A percentile compares a stretch with the other conserved stretches of the same genome.
Evolutionary conservation across 1,140 invertebrate species (phyloP).

Genomic region (Cherax quadricarinatus): DNA sequence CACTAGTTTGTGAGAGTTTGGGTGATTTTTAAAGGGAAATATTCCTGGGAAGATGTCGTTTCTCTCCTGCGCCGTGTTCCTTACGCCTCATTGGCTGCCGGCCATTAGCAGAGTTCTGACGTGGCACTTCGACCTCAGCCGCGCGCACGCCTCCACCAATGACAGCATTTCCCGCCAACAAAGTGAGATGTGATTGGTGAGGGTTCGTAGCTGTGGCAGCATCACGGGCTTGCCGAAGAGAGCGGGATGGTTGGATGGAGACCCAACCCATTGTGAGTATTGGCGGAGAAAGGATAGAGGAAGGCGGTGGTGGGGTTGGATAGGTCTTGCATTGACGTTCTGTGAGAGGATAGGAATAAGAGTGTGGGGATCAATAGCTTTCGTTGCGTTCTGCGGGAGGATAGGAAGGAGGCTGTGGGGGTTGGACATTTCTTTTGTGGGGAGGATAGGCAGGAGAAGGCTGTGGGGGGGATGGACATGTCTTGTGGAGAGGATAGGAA

Average conservation of each 20-base stretch:
- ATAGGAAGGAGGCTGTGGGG: too few relatives aligned
- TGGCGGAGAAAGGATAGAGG: constrained; percentile 5
- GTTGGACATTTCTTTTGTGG: too few relatives aligned
- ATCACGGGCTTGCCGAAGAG: constrained; percentile 44
- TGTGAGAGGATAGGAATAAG: neutral
- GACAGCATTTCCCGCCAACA: constrained; percentile 63
- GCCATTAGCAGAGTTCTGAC: constrained; percentile 64
- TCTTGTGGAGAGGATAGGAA: too few relatives aligned
- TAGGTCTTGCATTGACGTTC: neutral
- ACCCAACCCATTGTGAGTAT: constrained; percentile 29
- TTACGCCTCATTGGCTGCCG: constrained; percentile 61
- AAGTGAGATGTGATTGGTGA: constrained; percentile 62
- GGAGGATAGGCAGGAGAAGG: too few relatives aligned
- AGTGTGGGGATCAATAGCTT: too few relatives aligned
- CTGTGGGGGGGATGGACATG: too few relatives aligned
- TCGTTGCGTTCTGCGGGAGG: too few relatives aligned
- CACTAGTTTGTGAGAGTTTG: constrained; percentile 12
- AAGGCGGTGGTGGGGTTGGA: neutral
- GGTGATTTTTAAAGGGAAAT: constrained; percentile 19
- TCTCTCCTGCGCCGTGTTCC: constrained; percentile 36
- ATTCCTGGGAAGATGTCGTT: constrained; percentile 42
- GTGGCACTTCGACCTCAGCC: constrained; percentile 46
- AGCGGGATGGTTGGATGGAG: constrained; percentile 52
- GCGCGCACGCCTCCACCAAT: constrained; percentile 48
- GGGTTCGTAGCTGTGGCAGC: constrained; percentile 30